Percentiles rank a stretch among this genome's conserved stretches.
phyloP scores from a whole-genome alignment of 2,113 vertebrate species.

The Coracopsis vasa region DNA sequence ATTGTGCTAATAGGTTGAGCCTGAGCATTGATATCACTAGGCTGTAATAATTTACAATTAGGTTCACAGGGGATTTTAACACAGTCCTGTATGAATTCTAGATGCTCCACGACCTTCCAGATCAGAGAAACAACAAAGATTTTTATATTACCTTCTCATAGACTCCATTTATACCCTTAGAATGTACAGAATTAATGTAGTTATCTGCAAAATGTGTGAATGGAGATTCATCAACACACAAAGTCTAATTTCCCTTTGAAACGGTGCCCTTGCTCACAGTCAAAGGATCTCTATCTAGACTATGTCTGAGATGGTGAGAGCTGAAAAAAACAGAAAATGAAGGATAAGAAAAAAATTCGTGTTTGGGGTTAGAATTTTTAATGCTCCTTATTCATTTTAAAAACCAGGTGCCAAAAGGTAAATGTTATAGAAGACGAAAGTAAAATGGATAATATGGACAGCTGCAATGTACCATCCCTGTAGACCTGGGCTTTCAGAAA shows the following conservation, averaged over 20 bases:
- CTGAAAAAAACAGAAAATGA: not conserved
- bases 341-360: not conserved
- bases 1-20: not conserved
- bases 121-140: not conserved
- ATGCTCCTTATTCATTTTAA: not conserved
- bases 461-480: not conserved
- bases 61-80: not conserved
- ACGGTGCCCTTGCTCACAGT: not conserved
- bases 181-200: not conserved
- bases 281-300: not conserved
- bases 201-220: not conserved
- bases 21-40: not conserved
- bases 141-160: not conserved
- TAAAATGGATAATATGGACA: not conserved
- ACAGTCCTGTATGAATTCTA: not conserved
- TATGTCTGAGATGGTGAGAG: not conserved
- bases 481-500: not conserved
- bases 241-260: not conserved
- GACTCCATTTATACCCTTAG: not conserved
- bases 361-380: not conserved
- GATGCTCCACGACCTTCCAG: not conserved
- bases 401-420: not conserved
- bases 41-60: not conserved
- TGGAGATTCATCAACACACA: not conserved
- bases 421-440: not conserved